These are phyloP conservation scores for Natrix natrix DNA, from an alignment of 2,797 vertebrate genomes.

Conservation along the genomic window DNA sequence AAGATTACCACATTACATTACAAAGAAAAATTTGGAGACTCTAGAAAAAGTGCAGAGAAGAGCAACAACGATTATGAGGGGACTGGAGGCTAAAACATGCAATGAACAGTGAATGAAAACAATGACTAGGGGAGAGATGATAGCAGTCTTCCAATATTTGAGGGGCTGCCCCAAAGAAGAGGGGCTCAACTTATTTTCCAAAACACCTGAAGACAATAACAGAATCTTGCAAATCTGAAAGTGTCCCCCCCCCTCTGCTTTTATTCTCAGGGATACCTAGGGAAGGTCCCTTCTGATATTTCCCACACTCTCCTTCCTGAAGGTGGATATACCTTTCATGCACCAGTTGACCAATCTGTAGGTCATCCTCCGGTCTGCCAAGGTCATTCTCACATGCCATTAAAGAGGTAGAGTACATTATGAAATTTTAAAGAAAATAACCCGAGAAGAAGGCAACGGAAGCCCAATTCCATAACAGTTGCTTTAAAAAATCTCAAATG, in stretches of 20 bases:
- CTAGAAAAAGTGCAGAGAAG: too few relatives aligned
- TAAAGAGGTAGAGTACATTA: background rate
- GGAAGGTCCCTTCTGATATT: background rate
- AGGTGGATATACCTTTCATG: background rate
- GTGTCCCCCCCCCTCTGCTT: background rate
- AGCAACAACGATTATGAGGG: too few relatives aligned
- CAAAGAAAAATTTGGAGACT: too few relatives aligned
- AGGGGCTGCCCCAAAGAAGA: too few relatives aligned
- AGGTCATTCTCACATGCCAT: background rate
- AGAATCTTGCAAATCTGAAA: background rate
- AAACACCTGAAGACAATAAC: background rate
- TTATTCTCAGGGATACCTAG: background rate
- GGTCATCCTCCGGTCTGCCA: background rate
- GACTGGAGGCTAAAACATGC: too few relatives aligned
- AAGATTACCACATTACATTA: background rate
- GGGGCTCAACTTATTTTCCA: too few relatives aligned
- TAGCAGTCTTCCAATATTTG: too few relatives aligned
- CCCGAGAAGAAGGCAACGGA: background rate
- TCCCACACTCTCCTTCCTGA: background rate
- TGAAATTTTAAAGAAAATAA: background rate
- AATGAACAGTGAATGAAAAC: too few relatives aligned
- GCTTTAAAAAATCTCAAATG: background rate
- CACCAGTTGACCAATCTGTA: background rate
- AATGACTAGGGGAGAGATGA: too few relatives aligned
- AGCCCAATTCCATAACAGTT: background rate